A percentile compares a stretch with the other conserved stretches of the same genome.
Evolutionary conservation across 2,888 invertebrate genomes (phyloP).

Genomic region (Drosophila paramelanica): DNA sequence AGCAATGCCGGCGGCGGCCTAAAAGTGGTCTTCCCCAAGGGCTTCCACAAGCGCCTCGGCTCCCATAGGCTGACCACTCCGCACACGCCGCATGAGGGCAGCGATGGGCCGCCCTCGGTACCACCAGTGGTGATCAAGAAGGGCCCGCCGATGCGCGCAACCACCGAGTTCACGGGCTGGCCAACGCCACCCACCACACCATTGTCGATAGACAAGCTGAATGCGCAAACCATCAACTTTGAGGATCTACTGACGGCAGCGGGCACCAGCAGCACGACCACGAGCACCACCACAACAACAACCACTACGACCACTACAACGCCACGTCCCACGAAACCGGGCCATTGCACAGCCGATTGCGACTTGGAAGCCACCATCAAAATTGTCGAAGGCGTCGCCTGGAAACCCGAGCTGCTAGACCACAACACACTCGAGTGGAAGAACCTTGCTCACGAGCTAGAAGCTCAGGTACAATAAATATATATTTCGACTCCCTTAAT

Average conservation of each 20-base stretch:
- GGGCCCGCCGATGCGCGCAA: slow-evolving; percentile 94
- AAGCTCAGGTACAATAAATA: slow-evolving; percentile 88
- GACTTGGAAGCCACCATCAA: slow-evolving; percentile 94
- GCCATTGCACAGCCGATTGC: slow-evolving; percentile 91
- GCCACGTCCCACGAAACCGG: slow-evolving; percentile 90
- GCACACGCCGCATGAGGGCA: slow-evolving; percentile 84
- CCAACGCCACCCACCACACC: slow-evolving; percentile 95
- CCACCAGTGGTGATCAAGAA: slow-evolving; percentile 90
- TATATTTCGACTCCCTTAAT: background rate
- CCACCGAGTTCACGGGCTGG: slow-evolving; percentile 96
- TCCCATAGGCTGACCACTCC: slow-evolving; percentile 86
- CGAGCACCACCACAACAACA: slow-evolving; percentile 87
- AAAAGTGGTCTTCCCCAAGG: slow-evolving; percentile 92
- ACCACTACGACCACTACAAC: slow-evolving; percentile 91
- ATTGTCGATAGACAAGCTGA: slow-evolving; percentile 92
- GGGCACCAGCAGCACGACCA: slow-evolving; percentile 79
- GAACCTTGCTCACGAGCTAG: slow-evolving; percentile 91
- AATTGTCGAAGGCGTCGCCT: slow-evolving; percentile 91
- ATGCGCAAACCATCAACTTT: slow-evolving; percentile 85
- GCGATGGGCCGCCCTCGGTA: slow-evolving; percentile 84
- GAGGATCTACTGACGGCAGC: slow-evolving; percentile 84
- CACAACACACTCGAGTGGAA: slow-evolving; percentile 95
- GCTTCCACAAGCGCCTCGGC: slow-evolving; percentile 87
- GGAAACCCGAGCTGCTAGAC: slow-evolving; percentile 94
- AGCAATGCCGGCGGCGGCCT: slow-evolving; percentile 82